phyloP scores from a whole-genome alignment of 2,113 vertebrate genomes.

The Percopsis transmontana region DNA sequence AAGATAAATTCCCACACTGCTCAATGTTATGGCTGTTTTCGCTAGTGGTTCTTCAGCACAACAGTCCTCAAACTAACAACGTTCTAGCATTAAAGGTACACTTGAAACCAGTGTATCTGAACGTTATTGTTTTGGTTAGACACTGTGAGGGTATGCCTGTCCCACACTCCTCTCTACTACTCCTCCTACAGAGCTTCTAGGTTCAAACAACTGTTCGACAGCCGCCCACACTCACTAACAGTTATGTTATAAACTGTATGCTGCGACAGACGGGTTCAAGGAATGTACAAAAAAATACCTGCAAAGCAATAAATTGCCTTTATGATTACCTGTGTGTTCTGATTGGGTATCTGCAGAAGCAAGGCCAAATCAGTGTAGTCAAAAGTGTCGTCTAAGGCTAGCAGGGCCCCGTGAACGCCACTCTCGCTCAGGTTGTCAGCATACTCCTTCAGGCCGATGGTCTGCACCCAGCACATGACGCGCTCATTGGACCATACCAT shows the following conservation, averaged over 20 bases:
- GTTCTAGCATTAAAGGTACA: no score
- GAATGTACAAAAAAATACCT: no score
- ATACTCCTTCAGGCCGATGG: conserved; percentile 90
- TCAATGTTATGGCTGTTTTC: not conserved
- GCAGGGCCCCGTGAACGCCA: conserved; percentile 89
- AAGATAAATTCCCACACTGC: conserved; percentile 10
- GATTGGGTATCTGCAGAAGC: conserved; percentile 91
- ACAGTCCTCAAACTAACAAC: not conserved
- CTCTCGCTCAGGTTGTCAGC: conserved; percentile 89
- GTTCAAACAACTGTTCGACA: no score
- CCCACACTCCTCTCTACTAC: no score
- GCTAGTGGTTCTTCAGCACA: not conserved
- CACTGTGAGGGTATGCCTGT: no score
- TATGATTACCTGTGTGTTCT: conserved; percentile 86
- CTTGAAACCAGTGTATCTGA: no score
- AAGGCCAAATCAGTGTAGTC: conserved; percentile 90
- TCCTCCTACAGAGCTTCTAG: no score
- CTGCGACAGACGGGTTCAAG: no score
- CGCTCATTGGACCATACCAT: conserved; percentile 96
- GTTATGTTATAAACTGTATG: no score
- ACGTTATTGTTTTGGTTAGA: no score
- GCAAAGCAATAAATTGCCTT: no score
- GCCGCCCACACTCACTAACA: no score
- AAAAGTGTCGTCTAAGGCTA: conserved; percentile 91
- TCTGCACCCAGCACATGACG: conserved; percentile 92